Evolutionary conservation across 2,888 invertebrate species (phyloP).

Genomic region (Ligdia adustata): DNA sequence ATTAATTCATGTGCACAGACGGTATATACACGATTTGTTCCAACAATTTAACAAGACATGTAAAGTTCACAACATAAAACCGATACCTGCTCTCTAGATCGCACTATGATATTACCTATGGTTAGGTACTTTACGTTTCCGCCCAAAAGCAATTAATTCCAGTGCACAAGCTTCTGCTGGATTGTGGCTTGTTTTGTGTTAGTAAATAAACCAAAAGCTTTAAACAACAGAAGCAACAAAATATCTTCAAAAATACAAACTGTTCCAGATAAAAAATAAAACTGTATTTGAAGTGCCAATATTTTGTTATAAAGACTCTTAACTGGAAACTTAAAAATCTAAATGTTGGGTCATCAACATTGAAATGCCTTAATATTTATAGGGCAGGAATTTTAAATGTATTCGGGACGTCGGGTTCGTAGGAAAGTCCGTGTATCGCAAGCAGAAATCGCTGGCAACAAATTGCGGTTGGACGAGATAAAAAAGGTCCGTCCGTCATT

Average conservation of each 20-base stretch:
- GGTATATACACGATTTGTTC: too few species aligned
- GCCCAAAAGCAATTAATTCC: constrained; percentile 1
- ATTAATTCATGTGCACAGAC: too few species aligned
- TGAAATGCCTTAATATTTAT: constrained; percentile 65
- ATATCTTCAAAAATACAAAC: neutral
- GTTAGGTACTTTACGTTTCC: neutral
- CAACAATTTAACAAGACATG: too few species aligned
- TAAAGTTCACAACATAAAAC: too few species aligned
- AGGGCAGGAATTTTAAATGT: constrained; percentile 68
- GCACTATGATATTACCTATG: neutral
- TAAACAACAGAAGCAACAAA: neutral
- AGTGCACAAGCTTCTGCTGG: neutral
- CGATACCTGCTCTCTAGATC: too few species aligned
- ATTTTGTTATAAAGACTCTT: constrained; percentile 16
- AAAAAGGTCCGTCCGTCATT: constrained; percentile 82
- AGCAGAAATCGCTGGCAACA: constrained; percentile 73
- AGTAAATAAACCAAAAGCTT: neutral
- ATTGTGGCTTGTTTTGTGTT: constrained; percentile 1
- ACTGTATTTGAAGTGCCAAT: too few species aligned
- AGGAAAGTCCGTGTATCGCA: constrained; percentile 66
- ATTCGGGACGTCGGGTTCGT: constrained; percentile 46
- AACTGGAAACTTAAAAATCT: constrained; percentile 40
- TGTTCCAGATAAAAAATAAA: neutral
- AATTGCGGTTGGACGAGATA: constrained; percentile 81
- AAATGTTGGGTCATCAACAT: constrained; percentile 53